phyloP scores from a whole-genome alignment of 2,797 vertebrate genomes.

The Rousettus madagascariensis region DNA sequence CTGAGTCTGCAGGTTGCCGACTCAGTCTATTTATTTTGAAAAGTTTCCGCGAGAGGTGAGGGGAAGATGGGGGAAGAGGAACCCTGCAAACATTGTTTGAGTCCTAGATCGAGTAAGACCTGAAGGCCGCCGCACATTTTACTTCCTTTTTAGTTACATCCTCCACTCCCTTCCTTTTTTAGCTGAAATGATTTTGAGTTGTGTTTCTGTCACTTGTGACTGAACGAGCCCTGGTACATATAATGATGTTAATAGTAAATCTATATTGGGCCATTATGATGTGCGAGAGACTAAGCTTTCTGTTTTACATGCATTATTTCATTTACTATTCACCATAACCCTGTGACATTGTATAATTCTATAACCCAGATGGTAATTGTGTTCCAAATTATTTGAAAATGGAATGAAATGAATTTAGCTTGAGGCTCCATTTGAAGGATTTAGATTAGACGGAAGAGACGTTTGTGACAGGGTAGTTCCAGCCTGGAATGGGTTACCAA shows the following conservation, averaged over 20 bases:
- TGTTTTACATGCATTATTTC: not conserved
- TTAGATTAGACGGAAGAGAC: slow-evolving; percentile 45
- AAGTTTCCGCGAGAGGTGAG: not conserved
- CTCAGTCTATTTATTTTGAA: not conserved
- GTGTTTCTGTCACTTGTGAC: not conserved
- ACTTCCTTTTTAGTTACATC: not conserved
- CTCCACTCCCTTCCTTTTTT: not conserved
- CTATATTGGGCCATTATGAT: not conserved
- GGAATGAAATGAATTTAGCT: slow-evolving; percentile 40
- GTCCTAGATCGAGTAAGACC: not conserved
- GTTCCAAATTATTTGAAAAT: slow-evolving; percentile 56
- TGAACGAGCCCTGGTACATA: not conserved
- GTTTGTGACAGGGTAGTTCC: slow-evolving; percentile 39
- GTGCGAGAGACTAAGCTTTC: not conserved
- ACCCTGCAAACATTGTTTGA: not conserved
- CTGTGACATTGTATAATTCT: not conserved
- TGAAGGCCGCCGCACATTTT: not conserved
- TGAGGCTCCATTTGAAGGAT: slow-evolving; percentile 42
- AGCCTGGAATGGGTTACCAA: slow-evolving; percentile 45
- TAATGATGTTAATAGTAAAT: not conserved
- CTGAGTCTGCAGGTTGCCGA: not conserved
- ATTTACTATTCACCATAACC: not conserved
- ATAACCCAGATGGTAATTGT: slow-evolving; percentile 29
- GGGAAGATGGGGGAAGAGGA: not conserved
- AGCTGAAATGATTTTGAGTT: not conserved